These are phyloP conservation scores for Pygoscelis antarcticus DNA, from an alignment of 2,113 vertebrate species.

Conservation along the genomic window DNA sequence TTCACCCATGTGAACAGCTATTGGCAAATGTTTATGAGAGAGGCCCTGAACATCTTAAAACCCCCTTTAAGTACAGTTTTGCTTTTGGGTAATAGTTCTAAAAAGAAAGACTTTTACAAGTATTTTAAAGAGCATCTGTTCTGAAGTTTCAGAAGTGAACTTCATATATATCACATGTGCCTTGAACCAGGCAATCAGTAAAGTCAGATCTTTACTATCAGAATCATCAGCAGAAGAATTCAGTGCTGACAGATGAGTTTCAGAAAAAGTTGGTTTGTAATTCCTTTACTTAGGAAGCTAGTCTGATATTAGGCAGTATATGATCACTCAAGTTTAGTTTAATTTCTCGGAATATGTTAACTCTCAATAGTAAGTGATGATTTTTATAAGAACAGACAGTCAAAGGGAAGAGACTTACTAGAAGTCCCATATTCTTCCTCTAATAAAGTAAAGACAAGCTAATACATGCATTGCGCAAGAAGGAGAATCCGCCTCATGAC, in stretches of 20 bases:
- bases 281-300: not conserved
- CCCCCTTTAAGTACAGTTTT: not conserved
- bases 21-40: not conserved
- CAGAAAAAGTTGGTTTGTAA: not conserved
- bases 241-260: not conserved
- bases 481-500: not conserved
- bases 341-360: not conserved
- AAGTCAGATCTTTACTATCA: not conserved
- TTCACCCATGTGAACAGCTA: not conserved
- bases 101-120: not conserved
- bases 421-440: not conserved
- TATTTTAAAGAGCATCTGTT: slow-evolving; percentile 36
- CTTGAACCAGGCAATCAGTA: not conserved
- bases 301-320: not conserved
- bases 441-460: not conserved
- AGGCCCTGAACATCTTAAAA: not conserved
- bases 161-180: not conserved
- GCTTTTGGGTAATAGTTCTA: not conserved
- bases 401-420: not conserved
- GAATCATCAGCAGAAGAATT: not conserved
- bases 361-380: not conserved
- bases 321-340: not conserved
- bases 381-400: not conserved
- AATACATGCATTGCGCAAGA: not conserved
- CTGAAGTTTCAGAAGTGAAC: not conserved